phyloP scores from a whole-genome alignment of 2,797 vertebrate species.

The Anguilla megastoma region DNA sequence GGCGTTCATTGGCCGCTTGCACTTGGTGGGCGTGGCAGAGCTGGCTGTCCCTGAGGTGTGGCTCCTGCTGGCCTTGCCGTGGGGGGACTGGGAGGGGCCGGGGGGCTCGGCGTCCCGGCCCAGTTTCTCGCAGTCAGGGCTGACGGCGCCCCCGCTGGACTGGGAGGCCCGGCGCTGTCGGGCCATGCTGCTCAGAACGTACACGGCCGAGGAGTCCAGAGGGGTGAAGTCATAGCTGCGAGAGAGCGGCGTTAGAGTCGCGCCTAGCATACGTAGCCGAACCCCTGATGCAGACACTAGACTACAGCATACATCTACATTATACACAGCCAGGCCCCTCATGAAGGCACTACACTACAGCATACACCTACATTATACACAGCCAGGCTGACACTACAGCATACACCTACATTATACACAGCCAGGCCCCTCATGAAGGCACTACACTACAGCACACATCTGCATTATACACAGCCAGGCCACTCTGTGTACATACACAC shows the following conservation, averaged over 20 bases:
- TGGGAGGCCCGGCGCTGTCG: constrained; percentile 93
- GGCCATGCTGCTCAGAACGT: constrained; percentile 98
- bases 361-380: neutral
- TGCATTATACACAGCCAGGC: neutral
- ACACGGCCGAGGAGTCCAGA: constrained; percentile 96
- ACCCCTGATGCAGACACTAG: no score
- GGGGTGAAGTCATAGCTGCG: constrained; percentile 95
- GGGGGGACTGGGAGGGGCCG: constrained; percentile 78
- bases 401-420: neutral
- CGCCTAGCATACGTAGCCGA: neutral
- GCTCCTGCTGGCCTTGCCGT: constrained; percentile 83
- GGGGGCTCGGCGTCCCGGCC: constrained; percentile 75
- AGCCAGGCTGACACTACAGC: neutral
- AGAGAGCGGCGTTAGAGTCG: constrained; percentile 8
- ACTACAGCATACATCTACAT: neutral
- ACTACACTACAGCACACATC: neutral
- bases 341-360: neutral
- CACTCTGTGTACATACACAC: neutral
- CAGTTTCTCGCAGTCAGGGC: constrained; percentile 87
- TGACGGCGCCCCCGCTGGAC: constrained; percentile 84
- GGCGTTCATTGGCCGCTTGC: constrained; percentile 99
- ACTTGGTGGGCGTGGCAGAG: constrained; percentile 90
- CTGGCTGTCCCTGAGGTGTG: constrained; percentile 88
- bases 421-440: no score
- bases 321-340: neutral